Conservation (phyloP, 2,113 vertebrate species). For the Cynopterus brachyotis region DNA sequence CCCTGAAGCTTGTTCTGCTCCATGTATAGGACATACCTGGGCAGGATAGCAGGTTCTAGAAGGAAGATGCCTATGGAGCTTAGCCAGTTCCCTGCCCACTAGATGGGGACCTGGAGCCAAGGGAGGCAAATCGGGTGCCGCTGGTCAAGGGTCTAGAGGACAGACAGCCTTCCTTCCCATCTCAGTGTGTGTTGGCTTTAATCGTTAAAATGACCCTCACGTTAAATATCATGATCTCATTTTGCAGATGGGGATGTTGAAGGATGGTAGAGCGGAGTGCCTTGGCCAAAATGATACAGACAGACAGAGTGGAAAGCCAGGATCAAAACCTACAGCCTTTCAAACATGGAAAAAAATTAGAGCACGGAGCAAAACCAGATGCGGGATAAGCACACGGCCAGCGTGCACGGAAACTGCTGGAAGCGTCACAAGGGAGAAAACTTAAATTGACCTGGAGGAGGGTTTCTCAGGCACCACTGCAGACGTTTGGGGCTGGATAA, state of each 20-base stretch:
- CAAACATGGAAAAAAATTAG: background rate
- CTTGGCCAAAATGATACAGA: background rate
- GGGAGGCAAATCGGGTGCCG: background rate
- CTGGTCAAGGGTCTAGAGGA: background rate
- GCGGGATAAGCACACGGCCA: background rate
- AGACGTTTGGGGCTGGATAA: background rate
- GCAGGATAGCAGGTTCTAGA: background rate
- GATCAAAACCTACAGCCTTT: background rate
- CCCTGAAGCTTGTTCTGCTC: background rate
- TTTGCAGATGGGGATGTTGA: background rate
- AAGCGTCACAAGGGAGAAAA: background rate
- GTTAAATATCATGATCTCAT: background rate
- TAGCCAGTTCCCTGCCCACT: background rate
- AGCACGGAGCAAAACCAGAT: background rate
- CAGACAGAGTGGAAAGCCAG: background rate
- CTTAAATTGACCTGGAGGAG: background rate
- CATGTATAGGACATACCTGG: background rate
- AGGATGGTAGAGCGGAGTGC: background rate
- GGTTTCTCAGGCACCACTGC: background rate
- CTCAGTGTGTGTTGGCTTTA: background rate
- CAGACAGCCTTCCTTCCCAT: background rate
- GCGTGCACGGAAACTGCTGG: background rate
- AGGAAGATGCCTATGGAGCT: background rate
- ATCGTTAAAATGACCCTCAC: background rate
- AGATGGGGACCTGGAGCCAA: background rate